Conservation (phyloP, 1,140 invertebrate species). For the Gonatopus flavifemur region DNA sequence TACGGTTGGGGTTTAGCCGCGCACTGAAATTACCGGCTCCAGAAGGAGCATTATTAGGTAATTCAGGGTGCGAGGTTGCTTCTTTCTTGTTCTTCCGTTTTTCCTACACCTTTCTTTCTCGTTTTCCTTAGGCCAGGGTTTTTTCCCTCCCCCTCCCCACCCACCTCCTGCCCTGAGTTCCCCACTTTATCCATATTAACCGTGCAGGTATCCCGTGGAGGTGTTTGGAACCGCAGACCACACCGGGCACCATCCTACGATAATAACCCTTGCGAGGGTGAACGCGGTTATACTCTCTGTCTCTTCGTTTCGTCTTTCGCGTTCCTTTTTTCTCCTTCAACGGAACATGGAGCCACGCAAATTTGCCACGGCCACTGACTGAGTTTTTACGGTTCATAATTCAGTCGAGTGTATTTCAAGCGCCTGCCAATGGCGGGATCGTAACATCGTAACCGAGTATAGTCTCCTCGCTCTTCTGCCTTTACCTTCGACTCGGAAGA, state of each 20-base stretch:
- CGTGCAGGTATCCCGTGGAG: slow-evolving; percentile 38
- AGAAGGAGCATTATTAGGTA: too few species aligned
- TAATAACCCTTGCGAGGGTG: slow-evolving; percentile 54
- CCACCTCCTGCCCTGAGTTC: too few species aligned
- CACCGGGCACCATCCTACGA: slow-evolving; percentile 50
- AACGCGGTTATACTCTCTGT: slow-evolving; percentile 52
- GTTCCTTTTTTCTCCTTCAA: too few species aligned
- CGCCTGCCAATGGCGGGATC: slow-evolving; percentile 51
- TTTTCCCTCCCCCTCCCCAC: not conserved
- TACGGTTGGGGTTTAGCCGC: too few species aligned
- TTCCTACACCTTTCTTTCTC: slow-evolving; percentile 7
- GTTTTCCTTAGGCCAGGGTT: not conserved
- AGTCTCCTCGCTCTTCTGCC: slow-evolving; percentile 8
- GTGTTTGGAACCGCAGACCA: slow-evolving; percentile 54
- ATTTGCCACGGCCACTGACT: too few species aligned
- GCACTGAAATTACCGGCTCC: too few species aligned
- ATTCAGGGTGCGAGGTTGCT: too few species aligned
- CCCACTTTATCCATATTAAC: slow-evolving; percentile 6
- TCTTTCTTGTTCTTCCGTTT: slow-evolving; percentile 16
- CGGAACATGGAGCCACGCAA: too few species aligned
- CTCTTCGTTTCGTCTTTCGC: too few species aligned
- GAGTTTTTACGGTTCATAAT: slow-evolving; percentile 59
- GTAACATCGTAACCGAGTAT: too few species aligned
- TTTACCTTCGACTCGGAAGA: not conserved
- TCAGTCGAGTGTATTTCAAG: slow-evolving; percentile 57